A percentile compares a stretch with the other conserved stretches of the same genome.
phyloP scores from a whole-genome alignment of 2,888 invertebrate genomes.

The Notodonta dromedarius region DNA sequence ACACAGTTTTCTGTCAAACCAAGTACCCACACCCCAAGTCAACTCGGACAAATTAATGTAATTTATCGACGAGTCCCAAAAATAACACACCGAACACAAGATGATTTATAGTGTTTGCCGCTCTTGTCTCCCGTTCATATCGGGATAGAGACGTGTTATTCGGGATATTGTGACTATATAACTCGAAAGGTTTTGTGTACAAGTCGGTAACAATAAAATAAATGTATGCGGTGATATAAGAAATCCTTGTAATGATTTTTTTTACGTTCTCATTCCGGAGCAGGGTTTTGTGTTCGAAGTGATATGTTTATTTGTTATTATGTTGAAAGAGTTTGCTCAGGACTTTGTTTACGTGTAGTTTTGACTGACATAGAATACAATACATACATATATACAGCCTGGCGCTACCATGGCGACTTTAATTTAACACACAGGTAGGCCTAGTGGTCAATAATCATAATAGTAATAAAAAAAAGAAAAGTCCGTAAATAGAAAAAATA shows the following conservation, averaged over 20 bases:
- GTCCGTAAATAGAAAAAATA: no score
- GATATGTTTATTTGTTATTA: neutral
- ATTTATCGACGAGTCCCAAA: slow-evolving; percentile 35
- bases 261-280: slow-evolving; percentile 22
- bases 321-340: neutral
- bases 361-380: no score
- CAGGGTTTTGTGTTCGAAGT: slow-evolving; percentile 20
- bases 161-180: slow-evolving; percentile 31
- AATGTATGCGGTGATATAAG: slow-evolving; percentile 34
- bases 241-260: slow-evolving; percentile 39
- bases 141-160: slow-evolving; percentile 44
- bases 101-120: slow-evolving; percentile 61
- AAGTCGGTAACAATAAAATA: slow-evolving; percentile 41
- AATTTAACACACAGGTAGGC: no score
- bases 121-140: slow-evolving; percentile 43
- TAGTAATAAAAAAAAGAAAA: no score
- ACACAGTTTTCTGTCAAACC: neutral
- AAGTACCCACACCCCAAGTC: neutral
- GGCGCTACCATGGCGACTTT: no score
- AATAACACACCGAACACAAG: slow-evolving; percentile 43
- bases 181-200: slow-evolving; percentile 39
- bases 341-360: no score
- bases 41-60: slow-evolving; percentile 2
- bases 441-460: no score
- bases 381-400: no score